Base-by-base conservation (phyloP, 2,113 vertebrate species). In the Pogona vitticeps region DNA sequence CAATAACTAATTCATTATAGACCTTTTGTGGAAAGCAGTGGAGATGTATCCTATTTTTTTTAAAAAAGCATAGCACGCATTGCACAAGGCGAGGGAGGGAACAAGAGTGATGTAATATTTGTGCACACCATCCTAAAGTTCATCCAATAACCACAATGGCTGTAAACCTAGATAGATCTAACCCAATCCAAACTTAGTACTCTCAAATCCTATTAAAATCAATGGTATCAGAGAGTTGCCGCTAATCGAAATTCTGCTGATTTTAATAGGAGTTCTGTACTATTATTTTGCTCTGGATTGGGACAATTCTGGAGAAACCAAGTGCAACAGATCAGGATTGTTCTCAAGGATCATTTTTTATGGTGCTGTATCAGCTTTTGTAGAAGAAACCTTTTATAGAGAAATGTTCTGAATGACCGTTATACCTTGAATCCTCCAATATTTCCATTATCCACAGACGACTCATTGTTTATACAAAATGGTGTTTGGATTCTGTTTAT, bases 401-500 rank as follows among this genome's bases (percentile, higher is more conserved):
- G 31, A 38, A 56, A 3, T 8, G 15, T 65, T 73, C 38, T 38
- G 63, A 79, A 58, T 63, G 1, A 83, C 15, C 89, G 83, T 65
- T 78, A 76, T 87, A 2, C 0, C 31, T 0, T 0, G 77, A 88
- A 13, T 70, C 85, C 79, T 85, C 5, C 88, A 90, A n/a, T 7
- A 1, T 42, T 65, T 33, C 86, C 46, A 38, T 91, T 89, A 88
- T 15, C 90, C 42, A 87, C 2, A 31, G 58, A 58, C 84, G 59
- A 88, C 21, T 63, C 71, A 58, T 71, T 86, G 84, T 52, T 52
- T 84, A 59, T 82, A 83, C 83, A 80, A 68, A 28, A 73, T 42
- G 75, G 84, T 80, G 83, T 76, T n/a, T 42, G 75, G 71, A 31
- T 2, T 67, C 18, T 85, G 78, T 70, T 88, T 88, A 33, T 86